These are phyloP conservation scores for Tetragonula carbonaria DNA, from an alignment of 2,888 invertebrate genomes.

Conservation along the genomic window DNA sequence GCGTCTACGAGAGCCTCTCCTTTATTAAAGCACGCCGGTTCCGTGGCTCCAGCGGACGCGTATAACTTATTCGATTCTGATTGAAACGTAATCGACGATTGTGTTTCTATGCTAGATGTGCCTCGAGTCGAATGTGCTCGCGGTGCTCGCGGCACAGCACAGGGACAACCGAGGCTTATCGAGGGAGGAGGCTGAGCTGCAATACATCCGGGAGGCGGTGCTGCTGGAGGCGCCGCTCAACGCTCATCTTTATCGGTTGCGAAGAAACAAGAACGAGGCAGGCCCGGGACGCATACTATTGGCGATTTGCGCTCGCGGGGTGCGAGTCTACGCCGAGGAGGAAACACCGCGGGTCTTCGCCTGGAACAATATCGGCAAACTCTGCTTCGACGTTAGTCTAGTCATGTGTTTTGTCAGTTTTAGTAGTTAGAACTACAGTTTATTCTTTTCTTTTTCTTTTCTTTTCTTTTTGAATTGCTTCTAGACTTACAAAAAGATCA, in stretches of 20 bases:
- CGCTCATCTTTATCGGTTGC: conserved; percentile 94
- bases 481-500: not conserved
- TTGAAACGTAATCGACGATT: conserved; percentile 43
- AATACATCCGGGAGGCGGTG: conserved; percentile 96
- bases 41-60: not conserved
- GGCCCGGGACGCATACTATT: conserved; percentile 93
- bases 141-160: conserved; percentile 85
- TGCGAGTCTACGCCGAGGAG: conserved; percentile 93
- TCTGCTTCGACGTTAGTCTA: conserved; percentile 92
- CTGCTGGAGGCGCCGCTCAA: conserved; percentile 93
- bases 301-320: conserved; percentile 96
- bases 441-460: too few relatives aligned
- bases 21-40: not conserved
- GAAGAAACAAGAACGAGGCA: conserved; percentile 90
- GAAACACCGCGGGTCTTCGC: conserved; percentile 88
- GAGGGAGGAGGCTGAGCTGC: conserved; percentile 92
- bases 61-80: not conserved
- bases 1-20: not conserved
- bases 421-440: not conserved
- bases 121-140: conserved; percentile 80
- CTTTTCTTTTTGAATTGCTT: not conserved
- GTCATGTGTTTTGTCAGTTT: not conserved
- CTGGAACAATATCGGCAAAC: conserved; percentile 97
- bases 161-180: conserved; percentile 92
- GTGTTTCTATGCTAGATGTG: conserved; percentile 80